A percentile compares a stretch with the other conserved stretches of the same genome.
Evolutionary conservation across 2,797 vertebrate species (phyloP).

Genomic region (Xiphophorus birchmanni): DNA sequence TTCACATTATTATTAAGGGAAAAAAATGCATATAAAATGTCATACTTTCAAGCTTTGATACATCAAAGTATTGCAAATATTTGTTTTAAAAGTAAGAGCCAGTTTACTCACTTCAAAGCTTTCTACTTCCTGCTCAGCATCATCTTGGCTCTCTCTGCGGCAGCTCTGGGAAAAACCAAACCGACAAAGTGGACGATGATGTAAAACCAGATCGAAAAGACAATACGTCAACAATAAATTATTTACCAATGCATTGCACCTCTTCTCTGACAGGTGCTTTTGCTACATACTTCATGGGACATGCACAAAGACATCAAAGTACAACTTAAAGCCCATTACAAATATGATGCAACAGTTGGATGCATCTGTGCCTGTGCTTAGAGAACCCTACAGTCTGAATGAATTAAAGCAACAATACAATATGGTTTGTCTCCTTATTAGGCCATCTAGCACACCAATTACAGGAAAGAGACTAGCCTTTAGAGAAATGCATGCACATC

Average conservation of each 20-base stretch:
- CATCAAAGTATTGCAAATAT: not conserved
- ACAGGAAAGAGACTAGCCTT: not conserved
- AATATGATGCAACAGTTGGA: conserved; percentile 12
- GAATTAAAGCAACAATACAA: not conserved
- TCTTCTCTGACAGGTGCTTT: not conserved
- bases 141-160: conserved; percentile 86
- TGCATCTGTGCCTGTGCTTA: not conserved
- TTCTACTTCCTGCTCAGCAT: conserved; percentile 83
- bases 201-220: conserved; percentile 16
- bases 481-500: not conserved
- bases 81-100: conserved; percentile 8
- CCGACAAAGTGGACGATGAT: not conserved
- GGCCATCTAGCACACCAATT: not conserved
- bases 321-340: not conserved
- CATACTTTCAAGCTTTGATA: conserved; percentile 30
- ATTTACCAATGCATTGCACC: not conserved
- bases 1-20: not conserved
- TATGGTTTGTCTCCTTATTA: not conserved
- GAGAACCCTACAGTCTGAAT: not conserved
- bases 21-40: not conserved
- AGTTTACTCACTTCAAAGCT: conserved; percentile 91
- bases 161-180: conserved; percentile 84
- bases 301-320: not conserved
- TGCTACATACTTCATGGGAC: not conserved
- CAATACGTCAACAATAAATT: conserved; percentile 14